A percentile compares a stretch with the other conserved stretches of the same genome.
Evolutionary conservation across 2,888 invertebrate genomes (phyloP).

Genomic region (Flabesymbios commensalis): DNA sequence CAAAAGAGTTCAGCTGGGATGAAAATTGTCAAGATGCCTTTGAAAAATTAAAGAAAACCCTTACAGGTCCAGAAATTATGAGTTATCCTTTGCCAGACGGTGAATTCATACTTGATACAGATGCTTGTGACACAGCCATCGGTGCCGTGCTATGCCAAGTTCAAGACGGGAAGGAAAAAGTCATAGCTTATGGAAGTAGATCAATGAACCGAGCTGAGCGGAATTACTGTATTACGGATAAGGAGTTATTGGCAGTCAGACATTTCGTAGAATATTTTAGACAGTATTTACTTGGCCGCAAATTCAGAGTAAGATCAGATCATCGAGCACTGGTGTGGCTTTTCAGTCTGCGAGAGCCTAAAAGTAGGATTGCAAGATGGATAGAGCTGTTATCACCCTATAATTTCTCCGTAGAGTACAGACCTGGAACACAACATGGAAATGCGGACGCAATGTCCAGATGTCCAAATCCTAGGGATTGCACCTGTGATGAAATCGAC

Average conservation of each 20-base stretch:
- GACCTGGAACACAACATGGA: conserved; percentile 26
- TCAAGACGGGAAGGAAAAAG: conserved; percentile 18
- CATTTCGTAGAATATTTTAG: conserved; percentile 18
- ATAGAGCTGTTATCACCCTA: conserved; percentile 21
- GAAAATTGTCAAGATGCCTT: neutral
- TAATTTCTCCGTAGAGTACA: conserved; percentile 27
- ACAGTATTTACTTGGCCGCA: conserved; percentile 21
- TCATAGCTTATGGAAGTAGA: conserved; percentile 27
- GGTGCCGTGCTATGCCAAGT: conserved; percentile 25
- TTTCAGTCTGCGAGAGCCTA: conserved; percentile 15
- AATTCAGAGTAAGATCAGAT: conserved; percentile 21
- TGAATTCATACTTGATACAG: neutral
- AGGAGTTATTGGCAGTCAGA: conserved; percentile 23
- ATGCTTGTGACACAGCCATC: neutral
- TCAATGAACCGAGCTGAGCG: conserved; percentile 14
- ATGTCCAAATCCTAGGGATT: conserved; percentile 6
- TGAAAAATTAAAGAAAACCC: neutral
- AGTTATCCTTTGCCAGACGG: neutral
- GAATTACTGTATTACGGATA: conserved; percentile 22
- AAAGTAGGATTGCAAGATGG: conserved; percentile 21
- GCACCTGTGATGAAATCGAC: neutral
- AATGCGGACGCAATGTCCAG: conserved; percentile 32
- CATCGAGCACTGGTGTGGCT: conserved; percentile 25
- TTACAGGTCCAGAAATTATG: neutral
- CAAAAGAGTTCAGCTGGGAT: neutral